Evolutionary conservation across 1,140 invertebrate species (phyloP).

Genomic region (Hyphantria cunea): DNA sequence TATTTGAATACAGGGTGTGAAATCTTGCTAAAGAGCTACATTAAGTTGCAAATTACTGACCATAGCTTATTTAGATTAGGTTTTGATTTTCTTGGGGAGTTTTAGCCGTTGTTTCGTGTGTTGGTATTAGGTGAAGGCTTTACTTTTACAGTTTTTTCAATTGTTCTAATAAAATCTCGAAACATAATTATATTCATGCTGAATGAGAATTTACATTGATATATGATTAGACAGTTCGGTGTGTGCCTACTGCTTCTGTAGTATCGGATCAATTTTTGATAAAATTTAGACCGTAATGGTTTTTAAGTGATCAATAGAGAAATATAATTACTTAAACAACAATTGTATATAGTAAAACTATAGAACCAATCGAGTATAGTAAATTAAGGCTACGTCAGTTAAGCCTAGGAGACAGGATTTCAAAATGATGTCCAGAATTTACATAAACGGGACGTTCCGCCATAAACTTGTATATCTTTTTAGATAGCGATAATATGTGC

Average conservation of each 20-base stretch:
- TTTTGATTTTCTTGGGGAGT: constrained; percentile 15
- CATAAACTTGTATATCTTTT: constrained; percentile 19
- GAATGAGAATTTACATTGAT: background rate
- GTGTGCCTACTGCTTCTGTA: no score
- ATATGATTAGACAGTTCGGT: no score
- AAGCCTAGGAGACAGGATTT: background rate
- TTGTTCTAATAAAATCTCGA: no score
- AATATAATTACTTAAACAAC: no score
- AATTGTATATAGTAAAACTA: background rate
- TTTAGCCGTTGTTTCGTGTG: no score
- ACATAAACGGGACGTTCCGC: constrained; percentile 4
- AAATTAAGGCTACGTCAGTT: no score
- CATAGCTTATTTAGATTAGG: constrained; percentile 20
- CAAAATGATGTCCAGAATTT: constrained; percentile 8
- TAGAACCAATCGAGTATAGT: no score
- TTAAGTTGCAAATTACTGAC: constrained; percentile 28
- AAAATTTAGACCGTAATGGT: no score
- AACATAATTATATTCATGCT: no score
- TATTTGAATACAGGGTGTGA: constrained; percentile 33
- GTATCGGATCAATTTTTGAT: no score
- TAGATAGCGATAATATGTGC: constrained; percentile 15
- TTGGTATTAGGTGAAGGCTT: no score
- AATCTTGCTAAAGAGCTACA: constrained; percentile 28
- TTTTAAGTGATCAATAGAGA: background rate
- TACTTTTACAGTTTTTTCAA: no score